phyloP scores from a whole-genome alignment of 2,888 invertebrate genomes.

The Morinoia aosen region DNA sequence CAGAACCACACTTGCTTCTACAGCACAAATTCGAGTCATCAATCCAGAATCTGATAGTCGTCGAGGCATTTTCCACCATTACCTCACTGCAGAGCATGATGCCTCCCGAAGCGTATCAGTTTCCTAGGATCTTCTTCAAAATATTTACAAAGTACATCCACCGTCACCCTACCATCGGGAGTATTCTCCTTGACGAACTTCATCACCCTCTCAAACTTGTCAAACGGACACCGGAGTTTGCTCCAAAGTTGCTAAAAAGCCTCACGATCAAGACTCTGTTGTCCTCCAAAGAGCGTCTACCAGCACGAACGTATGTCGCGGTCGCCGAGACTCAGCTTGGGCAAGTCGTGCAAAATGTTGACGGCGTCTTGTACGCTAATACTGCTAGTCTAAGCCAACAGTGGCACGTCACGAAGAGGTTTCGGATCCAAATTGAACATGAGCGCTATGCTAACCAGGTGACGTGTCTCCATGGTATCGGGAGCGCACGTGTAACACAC shows the following conservation, averaged over 20 bases:
- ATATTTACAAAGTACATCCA: conserved; percentile 8
- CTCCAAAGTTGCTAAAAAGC: conserved; percentile 4
- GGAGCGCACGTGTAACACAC: conserved; percentile 34
- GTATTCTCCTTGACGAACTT: background rate
- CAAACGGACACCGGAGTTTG: conserved; percentile 28
- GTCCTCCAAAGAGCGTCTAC: background rate
- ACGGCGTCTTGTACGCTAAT: conserved; percentile 8
- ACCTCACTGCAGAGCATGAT: background rate
- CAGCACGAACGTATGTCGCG: background rate
- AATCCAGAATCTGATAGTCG: background rate
- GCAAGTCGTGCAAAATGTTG: background rate
- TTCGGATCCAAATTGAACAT: conserved; percentile 44
- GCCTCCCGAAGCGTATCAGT: background rate
- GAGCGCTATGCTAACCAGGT: conserved; percentile 27
- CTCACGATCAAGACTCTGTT: background rate
- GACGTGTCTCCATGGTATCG: conserved; percentile 17
- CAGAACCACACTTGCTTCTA: background rate
- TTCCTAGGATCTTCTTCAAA: conserved; percentile 23
- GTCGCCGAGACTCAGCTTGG: background rate
- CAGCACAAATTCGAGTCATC: background rate
- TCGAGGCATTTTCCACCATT: background rate
- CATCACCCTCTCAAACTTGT: conserved; percentile 14
- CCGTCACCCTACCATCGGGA: conserved; percentile 16
- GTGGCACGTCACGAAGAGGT: background rate
- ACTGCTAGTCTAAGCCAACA: background rate